Base-by-base conservation (phyloP, 2,113 vertebrate genomes). In the Gobius niger region DNA sequence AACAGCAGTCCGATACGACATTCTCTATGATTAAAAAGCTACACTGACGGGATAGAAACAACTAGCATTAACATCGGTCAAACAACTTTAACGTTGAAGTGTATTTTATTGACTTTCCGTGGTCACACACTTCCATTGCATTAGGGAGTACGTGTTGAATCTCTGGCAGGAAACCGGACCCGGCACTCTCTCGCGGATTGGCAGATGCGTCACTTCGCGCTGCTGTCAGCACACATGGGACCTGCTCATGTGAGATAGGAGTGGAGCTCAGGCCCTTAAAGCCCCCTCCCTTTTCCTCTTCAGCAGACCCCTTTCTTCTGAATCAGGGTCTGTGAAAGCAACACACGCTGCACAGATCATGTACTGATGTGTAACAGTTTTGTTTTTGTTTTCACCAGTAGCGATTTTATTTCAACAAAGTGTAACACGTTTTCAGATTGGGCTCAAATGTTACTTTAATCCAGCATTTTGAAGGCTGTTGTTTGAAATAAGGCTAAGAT, bases 231-330 rank as follows among this genome's bases (percentile, higher is more conserved):
- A 60, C 34, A 60, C 34, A 42, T n/a, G 40, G 40, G 53, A 40
- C 13, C 34, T 13, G 40, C 57, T 42, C 14, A 60, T 60, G 14
- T 3, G 57, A 60, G 57, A 60, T 60, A 44, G 34, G 14, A 60
- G 34, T 1, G 6, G 12, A 56, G 56, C 13, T 59, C 3, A 41
- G 14, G 7, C 24, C 13, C 34, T 59, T n/a, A 9, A 9, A 15
- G 13, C 14, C 34, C 14, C 40, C 47, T 11, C 47, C 34, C 42
- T 9, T 49, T 49, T 63, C 65, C 72, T 71, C 68, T 62, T 46
- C 65, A 19, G 71, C 50, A 73, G 73, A 61, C 24, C 7, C 56
- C 74, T 50, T 60, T 80, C 63, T 76, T 44, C 60, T 54, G 52
- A 19, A 54, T 54, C 18, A 54, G 18, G 10, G 18, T 54, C 16